These are phyloP conservation scores for Macrostomum lignano DNA, from an alignment of 1,140 invertebrate genomes.

Conservation along the genomic window DNA sequence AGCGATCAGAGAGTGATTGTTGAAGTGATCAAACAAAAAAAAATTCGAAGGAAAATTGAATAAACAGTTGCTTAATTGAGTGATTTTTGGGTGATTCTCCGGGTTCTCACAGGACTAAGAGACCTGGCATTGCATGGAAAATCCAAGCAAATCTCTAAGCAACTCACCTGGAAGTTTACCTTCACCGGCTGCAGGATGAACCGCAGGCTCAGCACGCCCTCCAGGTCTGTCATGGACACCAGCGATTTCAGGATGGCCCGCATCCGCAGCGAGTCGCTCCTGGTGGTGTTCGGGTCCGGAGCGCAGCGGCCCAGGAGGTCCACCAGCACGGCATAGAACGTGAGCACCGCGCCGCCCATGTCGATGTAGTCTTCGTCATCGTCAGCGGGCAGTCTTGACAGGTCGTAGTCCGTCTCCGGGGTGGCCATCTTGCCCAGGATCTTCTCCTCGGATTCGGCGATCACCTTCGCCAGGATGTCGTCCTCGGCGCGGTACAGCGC, in stretches of 20 bases:
- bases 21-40: too few relatives aligned
- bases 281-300: slow-evolving; percentile 65
- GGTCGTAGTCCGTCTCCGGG: too few relatives aligned
- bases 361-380: slow-evolving; percentile 98
- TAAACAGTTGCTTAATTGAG: too few relatives aligned
- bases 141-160: slow-evolving; percentile 95
- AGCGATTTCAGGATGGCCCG: slow-evolving; percentile 79
- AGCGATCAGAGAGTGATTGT: too few relatives aligned
- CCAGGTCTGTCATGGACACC: slow-evolving; percentile 84
- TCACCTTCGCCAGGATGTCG: too few relatives aligned
- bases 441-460: too few relatives aligned
- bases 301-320: slow-evolving; percentile 85
- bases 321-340: slow-evolving; percentile 88
- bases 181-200: slow-evolving; percentile 36
- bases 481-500: too few relatives aligned
- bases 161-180: slow-evolving; percentile 17
- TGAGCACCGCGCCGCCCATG: slow-evolving; percentile 78
- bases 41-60: too few relatives aligned
- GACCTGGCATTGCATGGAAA: slow-evolving; percentile 79
- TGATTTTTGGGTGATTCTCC: too few relatives aligned
- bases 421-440: too few relatives aligned
- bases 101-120: slow-evolving; percentile 87
- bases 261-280: slow-evolving; percentile 81
- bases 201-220: slow-evolving; percentile 65
- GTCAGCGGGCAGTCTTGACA: slow-evolving; percentile 48